phyloP scores from a whole-genome alignment of 2,113 vertebrate genomes.

The Carassius auratus region DNA sequence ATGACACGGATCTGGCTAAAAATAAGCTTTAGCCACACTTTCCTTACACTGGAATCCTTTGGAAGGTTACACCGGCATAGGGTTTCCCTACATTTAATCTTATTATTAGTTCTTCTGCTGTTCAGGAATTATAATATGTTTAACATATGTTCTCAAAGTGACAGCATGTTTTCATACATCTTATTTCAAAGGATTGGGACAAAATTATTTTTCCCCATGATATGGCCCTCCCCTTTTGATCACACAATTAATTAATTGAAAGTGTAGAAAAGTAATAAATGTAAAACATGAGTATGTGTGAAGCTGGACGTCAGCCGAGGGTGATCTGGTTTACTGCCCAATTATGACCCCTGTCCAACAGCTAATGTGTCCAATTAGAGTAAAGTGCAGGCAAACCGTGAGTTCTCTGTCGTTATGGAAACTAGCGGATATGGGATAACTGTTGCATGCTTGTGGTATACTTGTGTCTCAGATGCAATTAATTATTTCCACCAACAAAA shows the following conservation, averaged over 20 bases:
- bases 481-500: conserved; percentile 66
- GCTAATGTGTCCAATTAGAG: conserved; percentile 59
- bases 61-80: not conserved
- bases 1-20: not conserved
- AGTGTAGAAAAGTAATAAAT: conserved; percentile 19
- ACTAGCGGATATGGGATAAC: conserved; percentile 68
- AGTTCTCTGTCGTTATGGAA: conserved; percentile 77
- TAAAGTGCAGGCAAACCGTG: conserved; percentile 51
- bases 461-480: conserved; percentile 55
- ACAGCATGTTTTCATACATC: not conserved
- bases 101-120: not conserved
- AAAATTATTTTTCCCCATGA: not conserved
- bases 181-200: not conserved
- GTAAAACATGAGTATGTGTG: not conserved
- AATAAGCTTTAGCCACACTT: not conserved
- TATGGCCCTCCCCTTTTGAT: not conserved
- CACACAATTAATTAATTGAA: not conserved
- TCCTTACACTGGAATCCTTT: not conserved
- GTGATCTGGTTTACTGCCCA: conserved; percentile 21
- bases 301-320: not conserved
- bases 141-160: not conserved
- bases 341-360: not conserved
- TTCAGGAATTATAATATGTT: not conserved
- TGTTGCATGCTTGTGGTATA: conserved; percentile 62
- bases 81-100: not conserved